phyloP scores from a whole-genome alignment of 2,888 invertebrate species.

The Eurytoma californica region DNA sequence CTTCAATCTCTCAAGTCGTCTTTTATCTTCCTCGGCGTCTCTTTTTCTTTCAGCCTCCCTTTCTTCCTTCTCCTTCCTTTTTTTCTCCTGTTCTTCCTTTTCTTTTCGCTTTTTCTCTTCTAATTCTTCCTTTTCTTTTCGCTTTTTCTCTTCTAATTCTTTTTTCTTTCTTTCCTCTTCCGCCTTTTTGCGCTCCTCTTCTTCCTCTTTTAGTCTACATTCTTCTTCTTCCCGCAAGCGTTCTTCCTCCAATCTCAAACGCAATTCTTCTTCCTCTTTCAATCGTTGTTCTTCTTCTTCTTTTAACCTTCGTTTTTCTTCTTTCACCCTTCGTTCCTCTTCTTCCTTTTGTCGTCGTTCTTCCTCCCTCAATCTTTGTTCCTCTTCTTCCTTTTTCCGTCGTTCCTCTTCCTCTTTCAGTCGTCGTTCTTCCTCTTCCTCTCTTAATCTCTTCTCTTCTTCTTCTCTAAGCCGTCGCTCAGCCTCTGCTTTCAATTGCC shows the following conservation, averaged over 20 bases:
- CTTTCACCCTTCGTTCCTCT: slow-evolving; percentile 2
- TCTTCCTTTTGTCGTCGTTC: slow-evolving; percentile 5
- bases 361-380: slow-evolving; percentile 2
- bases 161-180: slow-evolving; percentile 16
- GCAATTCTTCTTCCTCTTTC: slow-evolving; percentile 17
- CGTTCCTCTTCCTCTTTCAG: slow-evolving; percentile 17
- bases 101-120: slow-evolving; percentile 29
- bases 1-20: slow-evolving; percentile 34
- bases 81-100: slow-evolving; percentile 17
- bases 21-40: slow-evolving; percentile 32
- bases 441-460: slow-evolving; percentile 16
- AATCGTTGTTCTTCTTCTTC: slow-evolving; percentile 23
- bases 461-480: slow-evolving; percentile 27
- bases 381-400: slow-evolving; percentile 12
- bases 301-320: slow-evolving; percentile 9
- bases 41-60: slow-evolving; percentile 31
- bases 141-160: slow-evolving; percentile 21
- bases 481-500: slow-evolving; percentile 15
- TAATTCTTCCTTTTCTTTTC: slow-evolving; percentile 15
- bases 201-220: neutral
- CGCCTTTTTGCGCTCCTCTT: slow-evolving; percentile 23
- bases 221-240: slow-evolving; percentile 2
- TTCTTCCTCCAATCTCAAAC: slow-evolving; percentile 10
- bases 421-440: slow-evolving; percentile 21
- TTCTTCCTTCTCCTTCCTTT: slow-evolving; percentile 30